Conservation (phyloP, 2,113 vertebrate genomes). For the Actenoides lindsayi region DNA sequence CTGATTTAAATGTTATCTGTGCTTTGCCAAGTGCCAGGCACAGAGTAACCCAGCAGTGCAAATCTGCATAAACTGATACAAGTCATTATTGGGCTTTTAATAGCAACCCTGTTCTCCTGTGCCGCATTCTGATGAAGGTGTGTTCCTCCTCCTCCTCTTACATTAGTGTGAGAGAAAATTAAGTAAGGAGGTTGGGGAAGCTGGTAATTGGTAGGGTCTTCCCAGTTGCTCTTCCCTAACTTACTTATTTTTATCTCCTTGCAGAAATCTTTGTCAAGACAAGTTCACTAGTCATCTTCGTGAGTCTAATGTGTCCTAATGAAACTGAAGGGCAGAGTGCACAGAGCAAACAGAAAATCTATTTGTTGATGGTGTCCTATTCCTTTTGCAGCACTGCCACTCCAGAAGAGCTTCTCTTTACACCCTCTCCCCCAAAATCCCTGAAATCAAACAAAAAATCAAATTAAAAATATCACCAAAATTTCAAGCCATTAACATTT, state of each 20-base stretch:
- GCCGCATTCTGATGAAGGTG: constrained; percentile 35
- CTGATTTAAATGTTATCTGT: constrained; percentile 78
- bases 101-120: constrained; percentile 13
- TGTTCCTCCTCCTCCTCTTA: background rate
- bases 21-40: constrained; percentile 65
- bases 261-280: background rate
- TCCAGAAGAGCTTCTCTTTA: background rate
- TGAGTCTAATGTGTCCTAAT: background rate
- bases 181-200: background rate
- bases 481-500: background rate
- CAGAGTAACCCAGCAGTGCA: constrained; percentile 53
- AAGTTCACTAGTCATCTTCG: background rate
- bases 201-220: constrained; percentile 7
- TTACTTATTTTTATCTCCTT: background rate
- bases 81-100: constrained; percentile 70
- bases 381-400: background rate
- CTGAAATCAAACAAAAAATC: background rate
- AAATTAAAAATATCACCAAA: background rate
- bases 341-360: background rate
- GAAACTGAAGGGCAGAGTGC: background rate
- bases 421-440: background rate
- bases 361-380: background rate
- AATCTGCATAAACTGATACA: constrained; percentile 75
- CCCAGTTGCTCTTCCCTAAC: background rate
- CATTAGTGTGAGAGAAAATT: constrained; percentile 14